A percentile compares a stretch with the other conserved stretches of the same genome.
Conservation (phyloP, 2,797 vertebrate species). For the Knipowitschia caucasica region DNA sequence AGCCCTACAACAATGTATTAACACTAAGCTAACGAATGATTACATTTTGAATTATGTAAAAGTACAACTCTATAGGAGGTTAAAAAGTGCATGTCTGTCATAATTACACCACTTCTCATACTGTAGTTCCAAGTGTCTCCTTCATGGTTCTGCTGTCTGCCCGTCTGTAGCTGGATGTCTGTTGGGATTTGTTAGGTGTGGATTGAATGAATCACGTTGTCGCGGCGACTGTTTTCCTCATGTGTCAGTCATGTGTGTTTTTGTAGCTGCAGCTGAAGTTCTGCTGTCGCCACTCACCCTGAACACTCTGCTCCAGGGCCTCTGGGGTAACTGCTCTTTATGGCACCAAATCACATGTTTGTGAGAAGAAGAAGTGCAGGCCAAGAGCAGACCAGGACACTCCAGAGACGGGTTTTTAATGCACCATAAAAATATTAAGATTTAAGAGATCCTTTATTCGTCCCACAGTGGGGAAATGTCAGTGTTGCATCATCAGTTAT, state of each 20-base stretch:
- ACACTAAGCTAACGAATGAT: too few relatives aligned
- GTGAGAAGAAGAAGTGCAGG: too few relatives aligned
- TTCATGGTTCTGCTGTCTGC: too few relatives aligned
- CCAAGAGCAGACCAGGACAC: too few relatives aligned
- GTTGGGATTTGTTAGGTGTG: not conserved
- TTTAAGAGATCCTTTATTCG: too few relatives aligned
- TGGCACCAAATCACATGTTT: not conserved
- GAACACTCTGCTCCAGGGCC: not conserved
- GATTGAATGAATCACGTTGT: conserved; percentile 5
- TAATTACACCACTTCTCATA: not conserved
- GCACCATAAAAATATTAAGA: too few relatives aligned
- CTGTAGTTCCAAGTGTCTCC: not conserved
- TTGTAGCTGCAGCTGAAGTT: conserved; percentile 6
- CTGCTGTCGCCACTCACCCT: not conserved
- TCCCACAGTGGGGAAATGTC: too few relatives aligned
- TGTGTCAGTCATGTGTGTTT: conserved; percentile 6
- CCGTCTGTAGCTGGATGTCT: not conserved
- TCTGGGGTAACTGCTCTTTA: not conserved
- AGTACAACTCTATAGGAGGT: too few relatives aligned
- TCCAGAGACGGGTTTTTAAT: too few relatives aligned
- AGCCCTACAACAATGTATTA: too few relatives aligned
- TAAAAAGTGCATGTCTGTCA: not conserved
- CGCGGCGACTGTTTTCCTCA: not conserved
- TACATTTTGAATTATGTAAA: too few relatives aligned
- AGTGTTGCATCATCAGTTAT: too few relatives aligned